Percentiles rank a stretch among this genome's conserved stretches.
Conservation (phyloP, 2,113 vertebrate genomes). For the Panthera uncia region DNA sequence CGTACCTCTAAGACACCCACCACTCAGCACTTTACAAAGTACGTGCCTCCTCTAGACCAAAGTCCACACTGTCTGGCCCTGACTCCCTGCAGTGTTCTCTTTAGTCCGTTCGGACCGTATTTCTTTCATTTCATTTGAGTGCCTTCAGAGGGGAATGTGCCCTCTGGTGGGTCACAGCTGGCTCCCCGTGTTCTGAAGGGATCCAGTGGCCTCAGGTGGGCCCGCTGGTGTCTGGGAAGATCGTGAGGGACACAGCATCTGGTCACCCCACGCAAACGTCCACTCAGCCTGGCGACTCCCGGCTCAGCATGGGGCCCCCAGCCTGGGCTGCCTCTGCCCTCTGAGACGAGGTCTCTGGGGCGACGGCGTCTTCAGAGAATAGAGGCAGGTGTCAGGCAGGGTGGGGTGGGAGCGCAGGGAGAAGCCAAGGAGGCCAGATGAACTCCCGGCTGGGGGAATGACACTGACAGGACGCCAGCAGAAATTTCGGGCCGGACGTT, state of each 20-base stretch:
- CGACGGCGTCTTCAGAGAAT: neutral
- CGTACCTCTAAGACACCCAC: neutral
- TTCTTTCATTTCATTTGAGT: neutral
- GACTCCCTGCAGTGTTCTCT: neutral
- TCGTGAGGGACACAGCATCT: neutral
- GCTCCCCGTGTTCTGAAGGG: neutral
- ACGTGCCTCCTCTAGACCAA: rapidly evolving
- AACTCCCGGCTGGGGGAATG: neutral
- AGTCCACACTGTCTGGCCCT: neutral
- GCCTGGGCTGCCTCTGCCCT: neutral
- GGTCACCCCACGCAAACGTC: neutral
- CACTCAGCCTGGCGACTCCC: neutral
- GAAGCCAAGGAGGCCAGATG: neutral
- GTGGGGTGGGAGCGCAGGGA: rapidly evolving
- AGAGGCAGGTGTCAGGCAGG: rapidly evolving
- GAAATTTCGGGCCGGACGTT: neutral
- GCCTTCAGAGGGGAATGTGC: neutral
- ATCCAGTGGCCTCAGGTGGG: neutral
- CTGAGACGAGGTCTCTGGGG: neutral
- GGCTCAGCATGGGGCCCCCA: neutral
- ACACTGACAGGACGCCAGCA: neutral
- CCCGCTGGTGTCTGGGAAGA: neutral
- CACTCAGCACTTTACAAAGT: neutral
- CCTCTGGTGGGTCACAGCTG: neutral
- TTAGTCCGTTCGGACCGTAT: neutral